Conservation (phyloP, 2,113 vertebrate species). For the Perca schrenkii region DNA sequence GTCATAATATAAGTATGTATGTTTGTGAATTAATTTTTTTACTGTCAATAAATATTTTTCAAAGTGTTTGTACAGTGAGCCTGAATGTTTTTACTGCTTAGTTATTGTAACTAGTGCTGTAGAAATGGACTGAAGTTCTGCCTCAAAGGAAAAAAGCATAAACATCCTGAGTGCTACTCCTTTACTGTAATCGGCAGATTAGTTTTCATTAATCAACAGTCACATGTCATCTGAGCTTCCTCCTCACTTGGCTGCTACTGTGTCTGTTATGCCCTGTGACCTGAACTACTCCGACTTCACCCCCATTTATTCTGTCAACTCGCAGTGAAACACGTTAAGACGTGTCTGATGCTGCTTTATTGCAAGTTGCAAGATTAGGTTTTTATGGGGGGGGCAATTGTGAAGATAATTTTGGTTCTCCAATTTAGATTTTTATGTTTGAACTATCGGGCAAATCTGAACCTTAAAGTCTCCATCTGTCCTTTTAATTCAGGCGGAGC, state of each 20-base stretch:
- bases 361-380: background rate
- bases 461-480: background rate
- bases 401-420: background rate
- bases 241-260: conserved; percentile 15
- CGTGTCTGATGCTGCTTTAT: background rate
- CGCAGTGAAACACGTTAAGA: background rate
- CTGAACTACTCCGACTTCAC: background rate
- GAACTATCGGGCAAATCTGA: background rate
- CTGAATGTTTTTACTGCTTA: background rate
- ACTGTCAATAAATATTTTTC: conserved; percentile 69
- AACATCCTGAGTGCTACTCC: conserved; percentile 7
- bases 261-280: conserved; percentile 11
- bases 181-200: background rate
- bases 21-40: conserved; percentile 27
- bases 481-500: background rate
- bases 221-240: background rate
- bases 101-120: background rate
- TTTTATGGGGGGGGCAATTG: background rate
- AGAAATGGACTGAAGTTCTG: background rate
- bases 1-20: background rate
- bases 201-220: background rate
- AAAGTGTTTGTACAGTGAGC: conserved; percentile 4
- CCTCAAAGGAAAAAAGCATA: background rate
- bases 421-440: background rate
- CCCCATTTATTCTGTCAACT: background rate